Conservation (phyloP, 2,797 vertebrate species). For the Macrochelys suwanniensis region DNA sequence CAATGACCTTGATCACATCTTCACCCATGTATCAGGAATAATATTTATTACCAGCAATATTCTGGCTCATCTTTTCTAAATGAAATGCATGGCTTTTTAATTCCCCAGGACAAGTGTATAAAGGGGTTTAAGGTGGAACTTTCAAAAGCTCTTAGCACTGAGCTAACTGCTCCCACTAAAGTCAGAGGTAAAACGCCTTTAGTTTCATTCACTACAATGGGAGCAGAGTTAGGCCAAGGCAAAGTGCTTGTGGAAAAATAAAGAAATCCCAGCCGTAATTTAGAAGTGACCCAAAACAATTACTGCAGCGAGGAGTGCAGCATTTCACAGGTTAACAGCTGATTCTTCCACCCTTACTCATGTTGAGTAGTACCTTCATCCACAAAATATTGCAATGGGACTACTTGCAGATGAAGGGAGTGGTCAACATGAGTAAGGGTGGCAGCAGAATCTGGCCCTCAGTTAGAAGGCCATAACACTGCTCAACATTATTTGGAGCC, state of each 20-base stretch:
- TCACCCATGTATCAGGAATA: background rate
- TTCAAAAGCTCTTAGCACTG: background rate
- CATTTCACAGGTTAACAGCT: background rate
- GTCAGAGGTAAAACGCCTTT: background rate
- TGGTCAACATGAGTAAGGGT: background rate
- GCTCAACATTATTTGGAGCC: constrained; percentile 6
- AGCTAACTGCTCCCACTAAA: background rate
- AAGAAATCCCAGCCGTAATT: background rate
- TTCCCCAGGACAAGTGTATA: fast-evolving
- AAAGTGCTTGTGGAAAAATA: background rate
- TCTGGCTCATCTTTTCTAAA: background rate
- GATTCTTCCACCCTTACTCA: background rate
- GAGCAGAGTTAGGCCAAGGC: background rate
- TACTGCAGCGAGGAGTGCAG: background rate
- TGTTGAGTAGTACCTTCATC: background rate
- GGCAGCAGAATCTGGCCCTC: constrained; percentile 35
- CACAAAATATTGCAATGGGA: background rate
- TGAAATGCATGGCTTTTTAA: background rate
- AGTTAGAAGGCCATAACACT: constrained; percentile 15
- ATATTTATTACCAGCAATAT: background rate
- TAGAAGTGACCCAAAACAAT: background rate
- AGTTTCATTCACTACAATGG: background rate
- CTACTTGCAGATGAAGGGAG: background rate
- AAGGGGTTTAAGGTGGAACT: fast-evolving
- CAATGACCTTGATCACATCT: background rate